Evolutionary conservation across 2,888 invertebrate genomes (phyloP).

Genomic region (Pseudococcus jackbeardsleyi): DNA sequence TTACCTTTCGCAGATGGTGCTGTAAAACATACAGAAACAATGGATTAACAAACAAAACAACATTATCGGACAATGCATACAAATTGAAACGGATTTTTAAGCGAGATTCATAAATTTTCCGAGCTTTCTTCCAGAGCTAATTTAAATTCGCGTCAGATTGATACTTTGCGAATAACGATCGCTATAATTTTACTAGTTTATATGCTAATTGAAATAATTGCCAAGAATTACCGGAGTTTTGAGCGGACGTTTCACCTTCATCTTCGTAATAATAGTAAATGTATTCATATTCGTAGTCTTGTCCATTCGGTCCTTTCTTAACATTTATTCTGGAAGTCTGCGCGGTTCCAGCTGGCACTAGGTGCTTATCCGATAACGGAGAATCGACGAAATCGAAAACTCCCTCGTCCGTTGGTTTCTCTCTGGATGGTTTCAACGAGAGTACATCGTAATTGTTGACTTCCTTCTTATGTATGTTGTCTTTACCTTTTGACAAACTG

Average conservation of each 20-base stretch:
- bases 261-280: slow-evolving; percentile 92
- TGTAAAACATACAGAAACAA: not conserved
- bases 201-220: slow-evolving; percentile 44
- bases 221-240: slow-evolving; percentile 62
- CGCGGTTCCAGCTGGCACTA: slow-evolving; percentile 68
- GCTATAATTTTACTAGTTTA: slow-evolving; percentile 31
- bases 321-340: slow-evolving; percentile 82
- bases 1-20: slow-evolving; percentile 56
- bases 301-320: slow-evolving; percentile 89
- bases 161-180: slow-evolving; percentile 37
- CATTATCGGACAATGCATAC: not conserved
- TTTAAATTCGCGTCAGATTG: slow-evolving; percentile 21
- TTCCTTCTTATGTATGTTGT: slow-evolving; percentile 21
- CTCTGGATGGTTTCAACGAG: slow-evolving; percentile 26
- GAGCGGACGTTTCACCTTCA: slow-evolving; percentile 74
- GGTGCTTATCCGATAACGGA: slow-evolving; percentile 68
- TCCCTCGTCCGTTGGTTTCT: slow-evolving; percentile 66
- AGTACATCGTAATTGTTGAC: slow-evolving; percentile 46
- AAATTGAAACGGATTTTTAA: not conserved
- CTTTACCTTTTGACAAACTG: slow-evolving; percentile 64
- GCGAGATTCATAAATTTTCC: not conserved
- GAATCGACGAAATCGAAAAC: slow-evolving; percentile 69
- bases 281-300: slow-evolving; percentile 93
- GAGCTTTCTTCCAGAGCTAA: not conserved
- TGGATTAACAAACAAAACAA: not conserved